phyloP scores from a whole-genome alignment of 2,888 invertebrate genomes.

The Prosapia bicincta region DNA sequence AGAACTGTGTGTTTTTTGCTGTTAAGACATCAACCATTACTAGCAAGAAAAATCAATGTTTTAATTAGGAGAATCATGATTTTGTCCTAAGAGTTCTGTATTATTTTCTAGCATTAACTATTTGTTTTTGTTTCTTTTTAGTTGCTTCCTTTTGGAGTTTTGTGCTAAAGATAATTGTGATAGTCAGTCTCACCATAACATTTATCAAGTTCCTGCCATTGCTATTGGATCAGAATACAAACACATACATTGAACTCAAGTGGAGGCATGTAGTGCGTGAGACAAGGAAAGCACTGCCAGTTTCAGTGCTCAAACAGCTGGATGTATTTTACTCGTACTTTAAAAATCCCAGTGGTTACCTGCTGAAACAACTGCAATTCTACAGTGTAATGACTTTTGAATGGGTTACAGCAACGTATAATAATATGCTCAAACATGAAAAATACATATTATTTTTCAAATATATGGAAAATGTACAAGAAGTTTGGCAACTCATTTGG shows the following conservation, averaged over 20 bases:
- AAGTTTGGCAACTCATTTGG: conserved; percentile 25
- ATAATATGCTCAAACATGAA: conserved; percentile 5
- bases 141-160: conserved; percentile 20
- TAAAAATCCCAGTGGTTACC: not conserved
- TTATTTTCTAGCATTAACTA: too few relatives aligned
- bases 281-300: not conserved
- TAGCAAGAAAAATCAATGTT: too few relatives aligned
- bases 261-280: not conserved
- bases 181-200: conserved; percentile 3
- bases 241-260: conserved; percentile 11
- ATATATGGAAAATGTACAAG: conserved; percentile 18
- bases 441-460: conserved; percentile 25
- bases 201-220: conserved; percentile 19
- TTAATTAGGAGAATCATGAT: too few relatives aligned
- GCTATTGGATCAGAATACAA: conserved; percentile 23
- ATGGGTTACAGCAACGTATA: not conserved
- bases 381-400: not conserved
- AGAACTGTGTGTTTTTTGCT: too few relatives aligned
- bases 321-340: not conserved
- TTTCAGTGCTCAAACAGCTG: not conserved
- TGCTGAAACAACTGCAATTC: not conserved
- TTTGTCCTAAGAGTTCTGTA: too few relatives aligned
- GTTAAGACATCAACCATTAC: too few relatives aligned
- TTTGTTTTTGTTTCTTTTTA: conserved; percentile 22
- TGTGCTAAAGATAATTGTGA: conserved; percentile 16